Conservation (phyloP, 2,113 vertebrate species). For the Ardeotis arabs region DNA sequence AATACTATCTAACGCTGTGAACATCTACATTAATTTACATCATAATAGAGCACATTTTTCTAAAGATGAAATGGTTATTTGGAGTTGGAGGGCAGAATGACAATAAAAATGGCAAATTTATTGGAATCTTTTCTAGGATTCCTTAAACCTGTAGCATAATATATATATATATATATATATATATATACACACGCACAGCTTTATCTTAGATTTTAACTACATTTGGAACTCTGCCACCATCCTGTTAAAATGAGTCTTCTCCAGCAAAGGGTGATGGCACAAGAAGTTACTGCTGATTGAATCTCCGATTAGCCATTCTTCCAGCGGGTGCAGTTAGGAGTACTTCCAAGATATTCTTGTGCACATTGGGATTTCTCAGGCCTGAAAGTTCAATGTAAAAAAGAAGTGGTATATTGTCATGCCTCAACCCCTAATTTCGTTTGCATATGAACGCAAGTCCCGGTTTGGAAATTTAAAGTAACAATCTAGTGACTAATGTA, state of each 20-base stretch:
- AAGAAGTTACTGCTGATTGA: neutral
- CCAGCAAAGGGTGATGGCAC: neutral
- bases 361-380: constrained; percentile 15
- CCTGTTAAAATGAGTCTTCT: neutral
- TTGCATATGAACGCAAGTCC: constrained; percentile 17
- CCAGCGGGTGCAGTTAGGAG: neutral
- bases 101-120: neutral
- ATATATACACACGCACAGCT: neutral
- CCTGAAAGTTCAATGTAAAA: neutral
- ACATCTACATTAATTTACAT: neutral
- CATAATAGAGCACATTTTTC: neutral
- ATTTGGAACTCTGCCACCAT: neutral
- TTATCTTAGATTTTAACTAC: neutral
- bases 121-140: neutral
- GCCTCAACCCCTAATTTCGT: neutral
- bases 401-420: constrained; percentile 30
- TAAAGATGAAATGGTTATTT: neutral
- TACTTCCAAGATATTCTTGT: constrained; percentile 23
- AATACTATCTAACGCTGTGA: neutral
- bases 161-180: neutral
- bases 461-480: constrained; percentile 24
- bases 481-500: neutral
- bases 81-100: neutral
- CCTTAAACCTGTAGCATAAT: neutral
- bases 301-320: neutral